These are phyloP conservation scores for Meloidogyne exigua DNA, from an alignment of 1,140 invertebrate species.

Conservation along the genomic window DNA sequence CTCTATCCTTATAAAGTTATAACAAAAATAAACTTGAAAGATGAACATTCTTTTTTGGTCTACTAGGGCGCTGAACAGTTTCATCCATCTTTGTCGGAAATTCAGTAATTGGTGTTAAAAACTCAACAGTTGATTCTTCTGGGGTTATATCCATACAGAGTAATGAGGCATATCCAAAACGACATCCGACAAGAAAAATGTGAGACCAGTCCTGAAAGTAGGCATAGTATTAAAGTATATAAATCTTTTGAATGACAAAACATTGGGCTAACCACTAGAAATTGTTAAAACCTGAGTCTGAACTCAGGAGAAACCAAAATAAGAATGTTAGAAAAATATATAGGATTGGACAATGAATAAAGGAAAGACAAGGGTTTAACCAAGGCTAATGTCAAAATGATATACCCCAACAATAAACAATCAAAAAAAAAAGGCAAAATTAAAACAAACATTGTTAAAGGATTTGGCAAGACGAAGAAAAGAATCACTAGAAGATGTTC, in stretches of 20 bases:
- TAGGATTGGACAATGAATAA: too few species aligned
- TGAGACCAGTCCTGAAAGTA: constrained; percentile 27
- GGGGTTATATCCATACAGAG: constrained; percentile 14
- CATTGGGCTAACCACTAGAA: too few species aligned
- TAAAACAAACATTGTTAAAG: constrained; percentile 10
- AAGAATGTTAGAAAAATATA: too few species aligned
- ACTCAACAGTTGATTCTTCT: neutral
- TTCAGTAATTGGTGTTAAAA: neutral
- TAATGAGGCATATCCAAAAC: constrained; percentile 19
- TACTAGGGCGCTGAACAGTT: neutral
- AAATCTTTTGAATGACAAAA: too few species aligned
- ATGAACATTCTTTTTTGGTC: constrained; percentile 21
- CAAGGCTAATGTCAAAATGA: too few species aligned
- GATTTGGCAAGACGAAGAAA: constrained; percentile 9
- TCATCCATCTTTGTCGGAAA: neutral
- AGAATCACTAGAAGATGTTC: neutral
- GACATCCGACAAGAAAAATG: constrained; percentile 34
- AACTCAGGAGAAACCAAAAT: too few species aligned
- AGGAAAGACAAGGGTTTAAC: too few species aligned
- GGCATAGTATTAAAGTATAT: neutral
- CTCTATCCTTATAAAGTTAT: neutral
- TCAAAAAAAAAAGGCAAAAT: too few species aligned
- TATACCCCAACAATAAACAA: too few species aligned
- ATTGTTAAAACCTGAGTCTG: too few species aligned
- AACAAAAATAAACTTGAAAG: constrained; percentile 15